Evolutionary conservation across 2,113 vertebrate species (phyloP), one percentile per base, ranked within the genome.

Genomic region (Stictonetta naevosa): DNA sequence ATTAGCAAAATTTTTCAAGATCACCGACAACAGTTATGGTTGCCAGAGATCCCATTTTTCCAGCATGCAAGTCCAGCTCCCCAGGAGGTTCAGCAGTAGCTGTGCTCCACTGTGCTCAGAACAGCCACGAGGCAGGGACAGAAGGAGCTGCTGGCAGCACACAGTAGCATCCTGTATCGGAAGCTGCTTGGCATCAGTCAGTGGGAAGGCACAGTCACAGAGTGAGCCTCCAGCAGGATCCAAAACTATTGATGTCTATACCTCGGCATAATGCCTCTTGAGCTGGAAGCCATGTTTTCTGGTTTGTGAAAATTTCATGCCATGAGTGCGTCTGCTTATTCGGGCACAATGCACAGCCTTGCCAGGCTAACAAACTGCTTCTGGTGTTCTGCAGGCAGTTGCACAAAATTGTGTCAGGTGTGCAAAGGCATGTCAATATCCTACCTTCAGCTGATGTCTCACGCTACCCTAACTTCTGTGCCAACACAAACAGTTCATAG

Each of bases 161-260:
- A 3, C 11, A 38, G 1, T 5, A 17, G 74, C 38, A 9, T 19
- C 0, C 0, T 0, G 2, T 8, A 18, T 26, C 67, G n/a, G 38
- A 10, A 3, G 31, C 66, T 63, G 7, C 48, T 21, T 4, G 22
- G 23, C 5, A 12, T 11, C 3, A 1, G 22, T 7, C 29, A 20
- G 62, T 46, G 25, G 44, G 40, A 42, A 38, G 31, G 20, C 1
- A 0, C 0, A 0, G 28, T 23, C 66, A 10, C 42, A 13, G 36
- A 46, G 66, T 58, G 6, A 33, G 22, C 50, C 40, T 38, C 53
- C 48, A 33, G 28, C 66, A 48, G 67, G 16, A 14, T 26, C 44
- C 33, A 12, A 33, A 12, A 23, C 67, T 48, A 14, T 16, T 5
- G 60, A 0, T 44, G 40, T 28, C 2, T 4, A 0, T 33, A 44